Base-by-base conservation (phyloP, 2,797 vertebrate genomes). In the Emys orbicularis region DNA sequence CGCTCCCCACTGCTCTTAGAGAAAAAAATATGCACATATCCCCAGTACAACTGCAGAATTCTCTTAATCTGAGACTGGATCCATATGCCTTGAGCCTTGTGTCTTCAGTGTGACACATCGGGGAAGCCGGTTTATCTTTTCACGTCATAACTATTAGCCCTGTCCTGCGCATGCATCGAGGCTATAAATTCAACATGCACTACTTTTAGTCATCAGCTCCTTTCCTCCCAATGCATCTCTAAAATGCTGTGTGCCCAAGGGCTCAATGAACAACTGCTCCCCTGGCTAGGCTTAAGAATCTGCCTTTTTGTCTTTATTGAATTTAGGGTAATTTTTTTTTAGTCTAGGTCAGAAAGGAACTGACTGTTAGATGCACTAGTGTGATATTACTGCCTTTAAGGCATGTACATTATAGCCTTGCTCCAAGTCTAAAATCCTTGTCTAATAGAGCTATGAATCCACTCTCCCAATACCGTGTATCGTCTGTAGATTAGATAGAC, bases 281-380 rank as follows among this genome's bases (percentile, higher is more conserved):
- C 79, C 5, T 92, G 79, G 44, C 50, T 53, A 1, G n/a, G 81
- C 79, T 89, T 15, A 54, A 57, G 81, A 61, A 89, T 90, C 83
- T 77, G n/a, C n/a, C 83, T 93, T 86, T 68, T 37, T 86, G 86
- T 49, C 27, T 77, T 77, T 77, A 31, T 77, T 77, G 16, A 52
- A 77, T 47, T 61, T 81, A 65, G 29, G 52, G 54, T 72, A 61
- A 61, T 87, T 85, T 94, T 85, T 77, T 72, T 85, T 77, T 50
- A 84, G 77, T 76, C 27, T 23, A 49, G 47, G 31, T 86, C 37
- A 6, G 83, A n/a, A 44, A 79, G 49, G 83, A 81, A 9, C 2
- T 2, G 3, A 12, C 29, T 84, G 41, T 79, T 84, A 21, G 0
- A 77, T 34, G 2, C 29, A 77, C 27, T 56, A 21, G 23, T 65